Evolutionary conservation across 2,888 invertebrate species (phyloP), one percentile per base, ranked within the genome.

Genomic region (Sphinx pinastri): DNA sequence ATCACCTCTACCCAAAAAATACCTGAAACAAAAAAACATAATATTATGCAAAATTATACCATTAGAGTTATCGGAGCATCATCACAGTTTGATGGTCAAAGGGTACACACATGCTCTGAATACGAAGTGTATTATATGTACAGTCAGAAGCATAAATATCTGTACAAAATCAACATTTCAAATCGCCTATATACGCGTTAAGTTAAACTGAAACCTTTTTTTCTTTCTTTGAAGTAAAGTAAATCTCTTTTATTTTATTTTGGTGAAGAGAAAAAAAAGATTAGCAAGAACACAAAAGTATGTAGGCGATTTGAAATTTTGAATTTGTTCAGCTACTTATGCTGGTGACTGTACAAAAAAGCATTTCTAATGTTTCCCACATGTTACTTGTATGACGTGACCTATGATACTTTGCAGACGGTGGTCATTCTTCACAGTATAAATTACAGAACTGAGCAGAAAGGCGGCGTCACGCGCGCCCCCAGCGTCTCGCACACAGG

Each of bases 391-490:
- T 68, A 68, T 75, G 77, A 75, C 79, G 78, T 82, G 82, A 84
- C 82, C 82, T 75, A 78, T 78, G 77, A 74, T 74, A 78, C 71
- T 75, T 25, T 74, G 76, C 78, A 81, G 81, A 84, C 84, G 80
- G 80, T 86, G 85, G 86, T 84, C 87, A 87, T 86, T 84, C 81
- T 87, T 84, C 81, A 81, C 76, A 73, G 75, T 77, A 82, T 82
- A 87, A 87, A 87, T 87, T 86, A 84, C 83, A 75, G 81, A 82
- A 80, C 79, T 79, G 74, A 75, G 77, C 78, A 81, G 80, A 82
- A 84, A 84, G 82, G 77, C 80, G 74, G 79, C 80, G 81, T 86
- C 86, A 84, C 81, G 81, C 79, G 81, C 79, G 86, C 86, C 83
- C 73, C 76, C 74, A 85, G 87, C 84, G 72, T 81, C 79, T 77